Evolutionary conservation across 1,140 invertebrate genomes (phyloP).

Genomic region (Hestina assimilis): DNA sequence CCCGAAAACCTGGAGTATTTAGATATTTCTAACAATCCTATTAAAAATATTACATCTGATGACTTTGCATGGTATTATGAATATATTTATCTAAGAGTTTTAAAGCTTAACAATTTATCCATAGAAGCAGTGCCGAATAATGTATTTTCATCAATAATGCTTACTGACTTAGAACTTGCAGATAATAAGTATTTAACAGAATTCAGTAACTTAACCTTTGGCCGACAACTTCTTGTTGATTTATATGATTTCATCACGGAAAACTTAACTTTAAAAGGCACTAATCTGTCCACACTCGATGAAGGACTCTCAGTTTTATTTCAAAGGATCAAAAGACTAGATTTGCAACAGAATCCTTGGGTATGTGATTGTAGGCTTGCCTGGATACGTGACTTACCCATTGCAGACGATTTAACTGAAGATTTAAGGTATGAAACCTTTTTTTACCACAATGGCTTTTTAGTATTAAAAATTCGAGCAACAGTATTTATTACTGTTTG

Average conservation of each 20-base stretch:
- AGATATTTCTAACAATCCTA: constrained; percentile 27
- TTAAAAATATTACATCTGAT: constrained; percentile 5
- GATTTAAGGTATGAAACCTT: constrained; percentile 11
- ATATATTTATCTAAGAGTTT: background rate
- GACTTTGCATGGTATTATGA: background rate
- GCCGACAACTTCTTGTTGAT: constrained; percentile 14
- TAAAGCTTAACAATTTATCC: constrained; percentile 24
- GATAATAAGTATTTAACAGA: constrained; percentile 16
- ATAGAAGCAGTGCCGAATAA: constrained; percentile 13
- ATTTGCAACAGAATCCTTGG: constrained; percentile 26
- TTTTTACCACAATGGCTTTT: background rate
- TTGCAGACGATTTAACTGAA: constrained; percentile 16
- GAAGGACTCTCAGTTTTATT: constrained; percentile 15
- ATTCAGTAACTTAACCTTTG: constrained; percentile 24
- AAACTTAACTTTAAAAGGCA: constrained; percentile 9
- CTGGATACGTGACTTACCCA: constrained; percentile 16
- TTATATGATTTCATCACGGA: constrained; percentile 14
- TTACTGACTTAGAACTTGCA: constrained; percentile 16
- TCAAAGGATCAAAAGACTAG: constrained; percentile 9
- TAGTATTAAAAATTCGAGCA: background rate
- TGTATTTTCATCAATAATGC: constrained; percentile 9
- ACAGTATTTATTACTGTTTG: too few relatives aligned
- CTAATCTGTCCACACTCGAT: constrained; percentile 19
- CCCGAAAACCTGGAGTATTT: constrained; percentile 18
- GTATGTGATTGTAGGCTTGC: constrained; percentile 22